These are phyloP conservation scores for Quadriops clusia DNA, from an alignment of 2,888 invertebrate species.

Conservation along the genomic window DNA sequence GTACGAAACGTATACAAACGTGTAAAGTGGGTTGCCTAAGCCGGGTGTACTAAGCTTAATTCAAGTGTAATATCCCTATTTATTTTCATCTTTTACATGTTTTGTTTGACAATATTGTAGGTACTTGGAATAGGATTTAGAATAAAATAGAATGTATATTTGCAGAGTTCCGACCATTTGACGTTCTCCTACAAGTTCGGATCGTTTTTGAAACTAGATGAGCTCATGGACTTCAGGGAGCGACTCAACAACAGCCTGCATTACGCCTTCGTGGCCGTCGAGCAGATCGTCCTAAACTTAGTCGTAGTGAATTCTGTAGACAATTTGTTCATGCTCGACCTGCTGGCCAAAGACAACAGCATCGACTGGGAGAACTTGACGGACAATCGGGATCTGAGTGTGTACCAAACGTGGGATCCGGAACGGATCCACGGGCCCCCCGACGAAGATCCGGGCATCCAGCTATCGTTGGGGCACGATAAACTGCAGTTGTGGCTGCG, in stretches of 20 bases:
- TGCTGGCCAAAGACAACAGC: slow-evolving; percentile 47
- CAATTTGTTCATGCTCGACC: slow-evolving; percentile 44
- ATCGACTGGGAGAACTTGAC: slow-evolving; percentile 47
- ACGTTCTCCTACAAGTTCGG: slow-evolving; percentile 90
- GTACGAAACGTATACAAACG: too few relatives aligned
- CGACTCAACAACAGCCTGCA: slow-evolving; percentile 73
- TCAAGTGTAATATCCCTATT: too few relatives aligned
- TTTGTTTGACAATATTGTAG: too few relatives aligned
- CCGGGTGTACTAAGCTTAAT: too few relatives aligned
- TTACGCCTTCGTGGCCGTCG: slow-evolving; percentile 53
- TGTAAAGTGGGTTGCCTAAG: too few relatives aligned
- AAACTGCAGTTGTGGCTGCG: slow-evolving; percentile 28
- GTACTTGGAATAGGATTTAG: too few relatives aligned
- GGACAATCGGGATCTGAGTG: slow-evolving; percentile 69
- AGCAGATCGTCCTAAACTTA: slow-evolving; percentile 58
- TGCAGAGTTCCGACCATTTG: slow-evolving; percentile 78
- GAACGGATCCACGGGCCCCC: slow-evolving; percentile 33
- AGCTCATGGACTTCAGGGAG: slow-evolving; percentile 75
- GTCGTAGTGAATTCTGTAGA: slow-evolving; percentile 42
- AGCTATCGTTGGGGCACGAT: slow-evolving; percentile 27
- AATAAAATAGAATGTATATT: too few relatives aligned
- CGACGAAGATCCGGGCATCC: slow-evolving; percentile 31
- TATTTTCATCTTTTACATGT: too few relatives aligned
- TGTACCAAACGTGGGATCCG: slow-evolving; percentile 60
- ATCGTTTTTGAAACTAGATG: slow-evolving; percentile 83